Conservation (phyloP, 1,140 invertebrate genomes). For the Drosophila arawakana region DNA sequence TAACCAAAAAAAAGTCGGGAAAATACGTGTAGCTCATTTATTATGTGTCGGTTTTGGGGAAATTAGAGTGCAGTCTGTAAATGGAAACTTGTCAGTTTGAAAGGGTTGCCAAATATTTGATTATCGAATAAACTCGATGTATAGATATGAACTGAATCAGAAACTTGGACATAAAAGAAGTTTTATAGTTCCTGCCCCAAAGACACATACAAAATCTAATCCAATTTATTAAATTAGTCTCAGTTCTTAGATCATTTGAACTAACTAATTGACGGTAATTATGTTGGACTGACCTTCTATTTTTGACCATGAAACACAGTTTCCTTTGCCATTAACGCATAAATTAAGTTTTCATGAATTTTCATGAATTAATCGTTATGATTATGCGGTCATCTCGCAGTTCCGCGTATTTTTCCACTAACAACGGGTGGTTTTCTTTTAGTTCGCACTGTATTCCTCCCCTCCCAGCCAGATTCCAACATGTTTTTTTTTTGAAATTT, state of each 20-base stretch:
- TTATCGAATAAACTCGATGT: no score
- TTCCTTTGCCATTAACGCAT: neutral
- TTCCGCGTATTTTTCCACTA: slow-evolving; percentile 21
- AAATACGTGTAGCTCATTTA: slow-evolving; percentile 11
- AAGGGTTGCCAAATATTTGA: no score
- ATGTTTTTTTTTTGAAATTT: slow-evolving; percentile 49
- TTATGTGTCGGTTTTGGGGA: neutral
- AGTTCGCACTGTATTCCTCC: slow-evolving; percentile 31
- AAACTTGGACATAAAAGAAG: no score
- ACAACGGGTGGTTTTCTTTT: slow-evolving; percentile 33
- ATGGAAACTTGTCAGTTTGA: neutral
- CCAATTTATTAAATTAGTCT: no score
- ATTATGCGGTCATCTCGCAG: slow-evolving; percentile 8
- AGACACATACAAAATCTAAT: no score
- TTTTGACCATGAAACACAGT: neutral
- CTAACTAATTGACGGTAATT: neutral
- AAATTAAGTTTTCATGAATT: slow-evolving; percentile 13
- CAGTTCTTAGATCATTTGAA: no score
- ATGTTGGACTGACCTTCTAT: neutral
- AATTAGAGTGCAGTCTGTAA: slow-evolving; percentile 4
- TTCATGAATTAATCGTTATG: slow-evolving; percentile 1
- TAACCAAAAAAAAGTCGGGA: neutral
- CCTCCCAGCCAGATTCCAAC: slow-evolving; percentile 20
- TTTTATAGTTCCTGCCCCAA: no score
- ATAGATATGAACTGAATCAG: no score